Evolutionary conservation across 2,888 invertebrate genomes (phyloP), one percentile per base, ranked within the genome.

Genomic region (Teinopalpus imperialis): DNA sequence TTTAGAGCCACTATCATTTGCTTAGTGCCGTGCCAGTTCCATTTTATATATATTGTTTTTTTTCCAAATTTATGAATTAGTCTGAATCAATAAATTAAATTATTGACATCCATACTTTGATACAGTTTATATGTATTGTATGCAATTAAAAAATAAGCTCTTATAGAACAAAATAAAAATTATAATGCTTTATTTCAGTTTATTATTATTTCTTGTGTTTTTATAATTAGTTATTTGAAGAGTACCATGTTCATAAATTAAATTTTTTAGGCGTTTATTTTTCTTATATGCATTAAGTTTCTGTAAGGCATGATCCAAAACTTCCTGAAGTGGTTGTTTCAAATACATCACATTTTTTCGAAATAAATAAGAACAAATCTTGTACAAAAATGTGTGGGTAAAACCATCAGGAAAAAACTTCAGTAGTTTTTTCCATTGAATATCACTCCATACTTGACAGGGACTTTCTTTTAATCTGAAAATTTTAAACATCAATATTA

Each of bases 371-470:
- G 45, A 39, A 45, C 62, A 58, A 20, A 62, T 30, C 43, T 29
- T 46, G 43, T 81, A 73, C 26, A 86, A 53, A 59, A 83, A 83
- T 4, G 46, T 37, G 34, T 56, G 58, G 26, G 81, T 83, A 43
- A 72, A 67, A 2, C 79, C 85, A 59, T 78, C 78, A 36, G 80
- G 70, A 52, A 80, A 81, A 26, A 72, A 54, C 23, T 58, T 57
- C 3, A 59, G 43, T 12, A 85, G 37, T 36, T 81, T 72, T 54
- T 75, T 77, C 86, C 85, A 85, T 51, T 70, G 57, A 30, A 86
- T 81, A 49, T 86, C 85, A 41, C 62, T 65, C 86, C 85, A 85
- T 13, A 80, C 57, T 59, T 68, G 59, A 48, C 78, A 83, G 1
- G 68, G 45, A 24, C 66, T 68, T 5, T 49, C 50, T 42, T 35